Percentiles rank a stretch among this genome's conserved stretches.
phyloP scores from a whole-genome alignment of 2,888 invertebrate species.

The Mystacides longicornis region DNA sequence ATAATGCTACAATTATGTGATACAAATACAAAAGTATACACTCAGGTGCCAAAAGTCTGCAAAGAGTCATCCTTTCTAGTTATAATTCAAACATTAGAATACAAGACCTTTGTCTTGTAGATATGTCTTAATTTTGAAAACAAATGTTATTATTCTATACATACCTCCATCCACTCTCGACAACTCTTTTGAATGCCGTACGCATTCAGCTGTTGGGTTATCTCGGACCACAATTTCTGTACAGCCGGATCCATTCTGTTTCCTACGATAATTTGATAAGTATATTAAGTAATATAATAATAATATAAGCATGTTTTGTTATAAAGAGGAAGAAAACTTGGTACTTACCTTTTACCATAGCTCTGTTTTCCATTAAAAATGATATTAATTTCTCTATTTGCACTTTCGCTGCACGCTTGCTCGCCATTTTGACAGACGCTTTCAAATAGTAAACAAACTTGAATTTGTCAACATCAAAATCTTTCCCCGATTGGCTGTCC shows the following conservation, averaged over 20 bases:
- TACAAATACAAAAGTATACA: background rate
- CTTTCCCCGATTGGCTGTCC: too few relatives aligned
- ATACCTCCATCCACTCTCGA: slow-evolving; percentile 5
- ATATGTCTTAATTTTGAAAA: background rate
- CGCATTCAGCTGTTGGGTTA: background rate
- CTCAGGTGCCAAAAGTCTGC: background rate
- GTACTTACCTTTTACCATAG: slow-evolving; percentile 1
- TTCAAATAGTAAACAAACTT: too few relatives aligned
- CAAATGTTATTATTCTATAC: slow-evolving; percentile 1
- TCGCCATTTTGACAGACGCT: too few relatives aligned
- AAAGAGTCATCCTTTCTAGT: background rate
- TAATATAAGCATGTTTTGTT: background rate
- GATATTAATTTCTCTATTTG: background rate
- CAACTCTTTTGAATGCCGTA: background rate
- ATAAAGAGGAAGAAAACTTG: background rate
- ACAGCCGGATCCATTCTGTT: background rate
- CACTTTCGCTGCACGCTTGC: background rate
- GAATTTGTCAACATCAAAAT: too few relatives aligned
- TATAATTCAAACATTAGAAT: background rate
- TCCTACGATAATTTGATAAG: background rate
- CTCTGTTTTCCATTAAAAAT: background rate
- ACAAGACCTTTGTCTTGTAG: background rate
- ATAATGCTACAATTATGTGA: too few relatives aligned
- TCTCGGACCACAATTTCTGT: background rate
- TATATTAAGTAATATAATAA: background rate